Evolutionary conservation across 2,113 vertebrate species (phyloP).

Genomic region (Pachycephala philippinensis): DNA sequence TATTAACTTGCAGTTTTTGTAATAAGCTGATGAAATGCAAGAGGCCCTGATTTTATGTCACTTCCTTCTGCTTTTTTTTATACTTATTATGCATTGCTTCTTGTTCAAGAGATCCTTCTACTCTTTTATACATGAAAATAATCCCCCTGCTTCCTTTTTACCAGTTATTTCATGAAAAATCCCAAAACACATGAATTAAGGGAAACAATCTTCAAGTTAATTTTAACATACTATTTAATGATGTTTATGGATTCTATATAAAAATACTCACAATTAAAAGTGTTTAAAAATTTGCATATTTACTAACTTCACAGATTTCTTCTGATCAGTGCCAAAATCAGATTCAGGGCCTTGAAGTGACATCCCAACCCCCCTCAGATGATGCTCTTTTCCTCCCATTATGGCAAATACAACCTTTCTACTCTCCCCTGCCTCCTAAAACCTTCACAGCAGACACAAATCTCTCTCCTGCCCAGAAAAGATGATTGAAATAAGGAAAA

Average conservation of each 20-base stretch:
- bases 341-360: background rate
- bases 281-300: background rate
- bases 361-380: rapidly evolving
- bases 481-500: background rate
- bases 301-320: background rate
- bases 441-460: background rate
- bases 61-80: background rate
- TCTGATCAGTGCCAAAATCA: background rate
- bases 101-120: background rate
- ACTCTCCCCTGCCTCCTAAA: background rate
- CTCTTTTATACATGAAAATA: background rate
- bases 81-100: background rate
- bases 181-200: background rate
- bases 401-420: background rate
- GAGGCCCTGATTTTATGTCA: background rate
- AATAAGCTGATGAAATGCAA: background rate
- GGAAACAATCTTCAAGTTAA: background rate
- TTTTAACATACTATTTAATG: background rate
- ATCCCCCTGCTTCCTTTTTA: background rate
- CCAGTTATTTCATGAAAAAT: background rate
- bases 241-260: background rate
- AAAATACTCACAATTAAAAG: background rate
- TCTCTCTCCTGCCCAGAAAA: background rate
- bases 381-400: background rate
- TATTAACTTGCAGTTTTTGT: background rate